These are phyloP conservation scores for Atta texana DNA, from an alignment of 1,140 invertebrate species.

Conservation along the genomic window DNA sequence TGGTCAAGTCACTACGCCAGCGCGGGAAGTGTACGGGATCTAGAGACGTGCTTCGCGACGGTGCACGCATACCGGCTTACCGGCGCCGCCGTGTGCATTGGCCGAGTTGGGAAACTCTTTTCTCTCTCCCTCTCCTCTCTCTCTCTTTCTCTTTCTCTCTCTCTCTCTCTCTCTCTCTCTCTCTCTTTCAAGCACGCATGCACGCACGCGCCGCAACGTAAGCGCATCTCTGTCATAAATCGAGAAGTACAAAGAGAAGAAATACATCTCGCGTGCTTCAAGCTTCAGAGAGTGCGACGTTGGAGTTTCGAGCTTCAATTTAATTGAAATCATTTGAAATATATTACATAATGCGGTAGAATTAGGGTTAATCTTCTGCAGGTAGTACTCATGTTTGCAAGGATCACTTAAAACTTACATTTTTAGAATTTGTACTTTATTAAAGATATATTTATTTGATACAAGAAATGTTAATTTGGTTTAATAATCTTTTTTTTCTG, in stretches of 20 bases:
- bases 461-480: no score
- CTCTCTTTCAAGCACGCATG: constrained; percentile 39
- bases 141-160: no score
- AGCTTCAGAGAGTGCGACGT: background rate
- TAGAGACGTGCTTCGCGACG: constrained; percentile 75
- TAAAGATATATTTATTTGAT: no score
- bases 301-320: background rate
- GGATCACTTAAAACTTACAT: no score
- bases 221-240: background rate
- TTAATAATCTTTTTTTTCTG: no score
- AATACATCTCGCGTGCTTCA: background rate
- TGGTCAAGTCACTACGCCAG: constrained; percentile 76
- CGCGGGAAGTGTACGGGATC: constrained; percentile 82
- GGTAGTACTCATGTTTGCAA: no score
- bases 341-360: background rate
- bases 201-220: background rate
- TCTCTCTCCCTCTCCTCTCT: no score
- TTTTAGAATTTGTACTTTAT: no score
- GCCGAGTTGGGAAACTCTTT: constrained; percentile 68
- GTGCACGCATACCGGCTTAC: constrained; percentile 46
- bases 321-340: background rate
- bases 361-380: no score
- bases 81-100: background rate
- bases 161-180: no score
- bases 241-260: background rate